Base-by-base conservation (phyloP, 2,797 vertebrate species). In the Adrianichthys oophorus region DNA sequence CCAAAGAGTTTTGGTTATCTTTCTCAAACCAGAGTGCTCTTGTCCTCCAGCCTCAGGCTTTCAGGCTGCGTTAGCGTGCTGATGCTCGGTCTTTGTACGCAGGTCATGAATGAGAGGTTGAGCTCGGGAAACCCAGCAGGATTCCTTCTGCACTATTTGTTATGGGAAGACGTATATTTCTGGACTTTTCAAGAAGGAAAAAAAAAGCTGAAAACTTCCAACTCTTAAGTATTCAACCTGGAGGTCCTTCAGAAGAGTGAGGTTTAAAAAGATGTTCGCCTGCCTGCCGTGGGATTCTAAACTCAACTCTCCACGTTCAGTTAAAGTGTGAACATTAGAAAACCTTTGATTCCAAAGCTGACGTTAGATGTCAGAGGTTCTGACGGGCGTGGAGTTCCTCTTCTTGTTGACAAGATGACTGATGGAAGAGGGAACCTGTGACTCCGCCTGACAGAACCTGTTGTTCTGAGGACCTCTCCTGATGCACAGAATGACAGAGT, bases 41-140 rank as follows among this genome's bases (percentile, higher is more conserved):
- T 80, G 80, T 72, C 68, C 80, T 79, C 70, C 60, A 88, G 85
- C 79, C 75, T 82, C 84, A 83, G 77, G 82, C 76, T 89, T 88
- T 89, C 24, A 26, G 24, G 24, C 24, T 6, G 24, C 24, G 84
- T 82, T 87, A 85, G 82, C 74, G 57, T 53, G 67, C 70, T 75
- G 85, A 53, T 82, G 59, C 56, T 7, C 62, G 68, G 62, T 79
- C 78, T 26, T 87, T 89, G 86, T 85, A 85, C 83, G 80, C 82
- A 85, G 85, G 78, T 79, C 71, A 55, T 59, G 70, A 78, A 72
- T 82, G 72, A 76, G 79, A 72, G 37, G 42, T 46, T 60, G 70
- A 58, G 68, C 50, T 79, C 71, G 46, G 37, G 56, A 18, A 24
- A 48, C 56, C 56, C 56, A 19, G 4, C 19, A 14, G 24, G 37